These are phyloP conservation scores for Dromococcyx pavoninus DNA, from an alignment of 2,797 vertebrate species.

Conservation along the genomic window DNA sequence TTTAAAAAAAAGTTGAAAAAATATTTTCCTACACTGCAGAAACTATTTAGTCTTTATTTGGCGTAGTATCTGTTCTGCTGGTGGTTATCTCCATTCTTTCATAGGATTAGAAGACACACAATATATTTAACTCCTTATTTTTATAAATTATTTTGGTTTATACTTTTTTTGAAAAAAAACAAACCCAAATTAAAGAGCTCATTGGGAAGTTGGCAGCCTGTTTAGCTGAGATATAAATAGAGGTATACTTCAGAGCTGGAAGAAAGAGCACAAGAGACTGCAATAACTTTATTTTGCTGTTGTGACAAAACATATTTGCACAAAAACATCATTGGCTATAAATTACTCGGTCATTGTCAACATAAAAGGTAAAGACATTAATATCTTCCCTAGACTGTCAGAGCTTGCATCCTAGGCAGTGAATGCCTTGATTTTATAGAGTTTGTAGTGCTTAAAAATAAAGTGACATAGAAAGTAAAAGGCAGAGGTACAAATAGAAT, in stretches of 20 bases:
- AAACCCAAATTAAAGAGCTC: not conserved
- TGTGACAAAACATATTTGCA: not conserved
- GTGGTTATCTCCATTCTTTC: not conserved
- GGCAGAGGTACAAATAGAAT: not conserved
- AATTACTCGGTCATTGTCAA: not conserved
- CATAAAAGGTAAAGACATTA: not conserved
- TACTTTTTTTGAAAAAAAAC: too few relatives aligned
- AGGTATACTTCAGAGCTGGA: not conserved
- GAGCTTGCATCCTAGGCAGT: not conserved
- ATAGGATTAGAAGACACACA: not conserved
- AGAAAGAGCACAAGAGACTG: not conserved
- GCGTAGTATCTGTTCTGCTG: not conserved
- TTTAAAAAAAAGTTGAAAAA: not conserved
- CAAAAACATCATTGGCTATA: not conserved
- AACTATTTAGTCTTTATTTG: not conserved
- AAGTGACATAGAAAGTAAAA: not conserved
- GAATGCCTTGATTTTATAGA: not conserved
- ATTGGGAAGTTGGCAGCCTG: not conserved
- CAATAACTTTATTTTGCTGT: not conserved
- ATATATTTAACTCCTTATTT: not conserved
- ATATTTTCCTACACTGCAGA: not conserved
- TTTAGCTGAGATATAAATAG: not conserved
- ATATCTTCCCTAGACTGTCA: not conserved
- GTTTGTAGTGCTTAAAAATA: not conserved
- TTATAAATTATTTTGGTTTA: not conserved